These are phyloP conservation scores for Pipistrellus pygmaeus DNA, from an alignment of 2,797 vertebrate genomes.

Conservation along the genomic window DNA sequence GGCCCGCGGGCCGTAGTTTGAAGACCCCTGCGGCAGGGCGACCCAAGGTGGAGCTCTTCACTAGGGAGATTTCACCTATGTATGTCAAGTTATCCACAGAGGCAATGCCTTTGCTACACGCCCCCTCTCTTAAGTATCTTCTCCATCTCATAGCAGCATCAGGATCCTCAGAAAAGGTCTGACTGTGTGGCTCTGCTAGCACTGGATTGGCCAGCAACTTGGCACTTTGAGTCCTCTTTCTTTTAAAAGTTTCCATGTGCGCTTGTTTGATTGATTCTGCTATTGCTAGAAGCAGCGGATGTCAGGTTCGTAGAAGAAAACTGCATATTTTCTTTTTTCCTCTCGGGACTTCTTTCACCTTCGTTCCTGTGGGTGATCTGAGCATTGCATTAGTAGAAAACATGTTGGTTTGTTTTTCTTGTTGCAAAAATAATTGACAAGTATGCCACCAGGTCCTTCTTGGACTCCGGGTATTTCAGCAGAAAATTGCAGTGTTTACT, in stretches of 20 bases:
- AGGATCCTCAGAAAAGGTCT: neutral
- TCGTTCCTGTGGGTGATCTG: slow-evolving; percentile 38
- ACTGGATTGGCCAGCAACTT: neutral
- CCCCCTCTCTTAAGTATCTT: neutral
- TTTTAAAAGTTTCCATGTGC: slow-evolving; percentile 13
- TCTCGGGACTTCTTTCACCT: neutral
- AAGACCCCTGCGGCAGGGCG: neutral
- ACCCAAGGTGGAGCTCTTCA: neutral
- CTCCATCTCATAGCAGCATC: neutral
- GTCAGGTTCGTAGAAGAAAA: slow-evolving; percentile 47
- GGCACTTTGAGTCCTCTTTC: slow-evolving; percentile 4
- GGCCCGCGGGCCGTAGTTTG: too few species aligned
- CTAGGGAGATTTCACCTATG: neutral
- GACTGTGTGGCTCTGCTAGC: neutral
- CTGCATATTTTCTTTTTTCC: neutral
- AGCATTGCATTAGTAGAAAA: slow-evolving; percentile 41
- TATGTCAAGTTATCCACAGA: neutral
- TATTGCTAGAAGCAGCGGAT: slow-evolving; percentile 2
- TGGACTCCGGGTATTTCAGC: slow-evolving; percentile 13
- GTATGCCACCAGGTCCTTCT: neutral
- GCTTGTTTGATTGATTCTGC: neutral
- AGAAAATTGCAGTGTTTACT: neutral
- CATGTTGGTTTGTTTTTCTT: neutral
- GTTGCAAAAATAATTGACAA: slow-evolving; percentile 28
- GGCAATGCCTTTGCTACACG: neutral